Conservation (phyloP, 2,113 vertebrate genomes). For the Motacilla tschutschensis region DNA sequence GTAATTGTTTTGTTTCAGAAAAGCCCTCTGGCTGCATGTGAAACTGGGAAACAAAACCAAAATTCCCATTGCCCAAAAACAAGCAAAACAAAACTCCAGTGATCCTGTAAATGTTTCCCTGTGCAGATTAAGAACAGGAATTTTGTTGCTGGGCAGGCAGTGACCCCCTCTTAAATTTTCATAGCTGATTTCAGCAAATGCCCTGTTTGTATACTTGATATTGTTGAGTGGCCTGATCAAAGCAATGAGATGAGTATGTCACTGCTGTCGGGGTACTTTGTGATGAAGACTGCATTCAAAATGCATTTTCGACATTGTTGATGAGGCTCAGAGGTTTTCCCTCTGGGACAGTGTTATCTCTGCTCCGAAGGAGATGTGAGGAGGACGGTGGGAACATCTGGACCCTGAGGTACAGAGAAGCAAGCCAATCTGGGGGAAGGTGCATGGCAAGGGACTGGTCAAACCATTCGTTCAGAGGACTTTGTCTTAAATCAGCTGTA, state of each 20-base stretch:
- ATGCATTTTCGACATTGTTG: background rate
- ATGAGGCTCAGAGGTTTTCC: background rate
- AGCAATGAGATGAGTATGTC: background rate
- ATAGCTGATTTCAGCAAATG: background rate
- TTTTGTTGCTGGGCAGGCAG: background rate
- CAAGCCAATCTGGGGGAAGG: background rate
- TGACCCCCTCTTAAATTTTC: background rate
- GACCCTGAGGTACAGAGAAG: background rate
- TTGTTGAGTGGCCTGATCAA: background rate
- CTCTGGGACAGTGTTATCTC: background rate
- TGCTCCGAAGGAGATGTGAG: background rate
- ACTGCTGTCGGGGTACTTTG: background rate
- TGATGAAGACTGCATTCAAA: background rate
- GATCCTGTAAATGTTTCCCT: background rate
- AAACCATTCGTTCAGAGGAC: background rate
- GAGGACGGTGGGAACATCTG: background rate
- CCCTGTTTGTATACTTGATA: background rate
- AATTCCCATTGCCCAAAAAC: background rate
- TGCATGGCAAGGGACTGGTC: background rate
- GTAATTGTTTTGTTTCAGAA: conserved; percentile 1
- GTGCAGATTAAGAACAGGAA: background rate
- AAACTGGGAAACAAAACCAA: background rate
- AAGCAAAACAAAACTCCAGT: background rate
- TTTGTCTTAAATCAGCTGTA: background rate
- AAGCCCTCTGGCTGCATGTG: background rate